phyloP scores from a whole-genome alignment of 2,888 invertebrate genomes.

The Pollenia griseotomentosa region DNA sequence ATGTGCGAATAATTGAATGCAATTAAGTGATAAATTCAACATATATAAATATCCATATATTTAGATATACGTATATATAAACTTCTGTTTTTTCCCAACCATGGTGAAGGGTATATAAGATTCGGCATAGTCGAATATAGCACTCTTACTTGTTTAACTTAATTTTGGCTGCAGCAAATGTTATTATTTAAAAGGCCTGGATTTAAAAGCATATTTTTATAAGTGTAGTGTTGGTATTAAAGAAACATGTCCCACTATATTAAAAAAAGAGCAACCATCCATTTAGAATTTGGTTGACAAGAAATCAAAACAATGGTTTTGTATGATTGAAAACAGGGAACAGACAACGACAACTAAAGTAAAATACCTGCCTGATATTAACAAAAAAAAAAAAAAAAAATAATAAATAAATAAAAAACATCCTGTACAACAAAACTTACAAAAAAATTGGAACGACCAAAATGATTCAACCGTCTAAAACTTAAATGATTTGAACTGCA shows the following conservation, averaged over 20 bases:
- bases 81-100: too few species aligned
- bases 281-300: conserved; percentile 65
- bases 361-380: conserved; percentile 10
- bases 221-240: neutral
- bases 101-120: too few species aligned
- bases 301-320: conserved; percentile 59
- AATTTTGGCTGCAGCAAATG: too few species aligned
- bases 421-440: conserved; percentile 32
- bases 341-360: conserved; percentile 30
- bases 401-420: neutral
- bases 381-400: neutral
- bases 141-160: too few species aligned
- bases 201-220: too few species aligned
- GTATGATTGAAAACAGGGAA: conserved; percentile 40
- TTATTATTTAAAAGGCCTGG: too few species aligned
- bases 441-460: neutral
- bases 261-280: neutral
- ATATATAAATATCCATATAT: too few species aligned
- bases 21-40: too few species aligned
- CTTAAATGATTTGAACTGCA: conserved; percentile 27
- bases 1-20: too few species aligned
- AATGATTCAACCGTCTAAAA: conserved; percentile 34
- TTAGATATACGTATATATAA: too few species aligned
- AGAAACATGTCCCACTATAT: neutral
- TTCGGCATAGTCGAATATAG: too few species aligned